Conservation (phyloP, 2,888 invertebrate species). For the Cordilura impudica region DNA sequence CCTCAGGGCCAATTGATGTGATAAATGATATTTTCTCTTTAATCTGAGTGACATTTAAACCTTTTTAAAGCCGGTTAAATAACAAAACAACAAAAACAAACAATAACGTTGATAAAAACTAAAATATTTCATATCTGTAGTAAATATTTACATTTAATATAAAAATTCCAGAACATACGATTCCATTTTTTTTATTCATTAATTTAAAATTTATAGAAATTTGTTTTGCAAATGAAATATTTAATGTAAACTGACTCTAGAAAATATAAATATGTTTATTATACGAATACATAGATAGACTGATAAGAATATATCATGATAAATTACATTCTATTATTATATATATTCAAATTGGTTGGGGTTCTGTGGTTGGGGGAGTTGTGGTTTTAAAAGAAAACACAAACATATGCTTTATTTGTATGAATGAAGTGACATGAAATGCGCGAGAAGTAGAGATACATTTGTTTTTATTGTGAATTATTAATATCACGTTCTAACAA, state of each 20-base stretch:
- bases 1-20: not conserved
- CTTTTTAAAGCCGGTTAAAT: slow-evolving; percentile 19
- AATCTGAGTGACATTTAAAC: not conserved
- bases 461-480: slow-evolving; percentile 52
- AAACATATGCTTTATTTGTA: slow-evolving; percentile 4
- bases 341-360: not conserved
- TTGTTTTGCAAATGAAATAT: not conserved
- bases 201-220: slow-evolving; percentile 37
- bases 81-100: not conserved
- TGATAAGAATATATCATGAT: not conserved
- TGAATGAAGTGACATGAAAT: not conserved
- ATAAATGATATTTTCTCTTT: not conserved
- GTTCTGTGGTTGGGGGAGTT: no score
- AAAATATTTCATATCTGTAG: slow-evolving; percentile 16
- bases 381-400: not conserved
- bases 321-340: not conserved
- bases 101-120: not conserved
- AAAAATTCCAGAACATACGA: slow-evolving; percentile 3
- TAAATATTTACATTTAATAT: not conserved
- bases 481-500: slow-evolving; percentile 53
- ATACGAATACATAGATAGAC: slow-evolving; percentile 3
- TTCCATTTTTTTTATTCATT: not conserved
- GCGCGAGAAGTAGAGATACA: not conserved
- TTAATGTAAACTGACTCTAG: no score
- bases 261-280: not conserved